Evolutionary conservation across 1,140 invertebrate species (phyloP).

Genomic region (Drosophila repletoides): DNA sequence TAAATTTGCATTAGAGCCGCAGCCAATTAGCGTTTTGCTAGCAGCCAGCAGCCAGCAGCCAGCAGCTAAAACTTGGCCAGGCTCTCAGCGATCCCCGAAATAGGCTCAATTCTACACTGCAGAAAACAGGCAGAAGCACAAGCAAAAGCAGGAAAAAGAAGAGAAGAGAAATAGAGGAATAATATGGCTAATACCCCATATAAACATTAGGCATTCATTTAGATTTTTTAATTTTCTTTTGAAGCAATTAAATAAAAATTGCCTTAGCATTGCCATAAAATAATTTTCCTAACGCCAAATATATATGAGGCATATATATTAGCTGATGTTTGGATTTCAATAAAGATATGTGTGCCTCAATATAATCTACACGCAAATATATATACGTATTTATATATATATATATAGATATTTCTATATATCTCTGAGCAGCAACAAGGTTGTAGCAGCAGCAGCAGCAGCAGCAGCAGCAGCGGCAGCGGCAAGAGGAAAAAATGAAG

Average conservation of each 20-base stretch:
- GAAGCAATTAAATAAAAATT: conserved; percentile 43
- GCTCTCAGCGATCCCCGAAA: too few species aligned
- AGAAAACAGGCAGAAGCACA: not conserved
- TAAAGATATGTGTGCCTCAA: conserved; percentile 57
- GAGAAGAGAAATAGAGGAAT: too few species aligned
- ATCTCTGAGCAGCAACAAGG: conserved; percentile 25
- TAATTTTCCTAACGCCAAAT: conserved; percentile 38
- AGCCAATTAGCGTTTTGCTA: conserved; percentile 60
- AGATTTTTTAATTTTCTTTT: conserved; percentile 3
- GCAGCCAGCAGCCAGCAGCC: conserved; percentile 12
- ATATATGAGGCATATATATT: conserved; percentile 57
- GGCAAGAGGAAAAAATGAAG: conserved; percentile 7
- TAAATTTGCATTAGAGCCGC: conserved; percentile 77
- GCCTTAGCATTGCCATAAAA: conserved; percentile 34
- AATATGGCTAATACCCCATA: conserved; percentile 13
- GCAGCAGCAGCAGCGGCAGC: conserved; percentile 11
- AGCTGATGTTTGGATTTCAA: conserved; percentile 51
- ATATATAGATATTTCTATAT: conserved; percentile 8
- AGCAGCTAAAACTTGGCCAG: conserved; percentile 2
- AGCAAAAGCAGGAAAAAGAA: not conserved
- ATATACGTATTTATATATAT: not conserved
- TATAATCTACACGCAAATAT: conserved; percentile 13
- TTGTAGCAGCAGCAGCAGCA: conserved; percentile 18
- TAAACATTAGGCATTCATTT: conserved; percentile 27
- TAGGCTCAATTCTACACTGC: too few species aligned